A percentile compares a stretch with the other conserved stretches of the same genome.
Evolutionary conservation across 2,888 invertebrate species (phyloP).

Genomic region (Zootermopsis nevadensis): DNA sequence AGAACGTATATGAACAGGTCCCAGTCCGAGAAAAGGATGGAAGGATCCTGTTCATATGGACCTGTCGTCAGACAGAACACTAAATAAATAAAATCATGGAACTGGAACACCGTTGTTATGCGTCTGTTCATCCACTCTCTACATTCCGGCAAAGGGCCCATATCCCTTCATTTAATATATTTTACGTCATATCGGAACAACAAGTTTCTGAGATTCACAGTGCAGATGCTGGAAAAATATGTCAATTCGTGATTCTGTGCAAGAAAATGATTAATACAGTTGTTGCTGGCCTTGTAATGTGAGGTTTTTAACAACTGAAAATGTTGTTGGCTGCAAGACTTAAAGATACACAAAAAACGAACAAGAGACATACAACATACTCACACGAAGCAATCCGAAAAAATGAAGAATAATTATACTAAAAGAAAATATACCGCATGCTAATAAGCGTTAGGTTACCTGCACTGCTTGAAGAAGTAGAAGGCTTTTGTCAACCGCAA

Average conservation of each 20-base stretch:
- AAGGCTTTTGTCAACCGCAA: conserved; percentile 53
- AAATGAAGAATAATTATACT: conserved; percentile 45
- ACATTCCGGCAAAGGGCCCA: neutral
- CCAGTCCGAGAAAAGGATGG: no score
- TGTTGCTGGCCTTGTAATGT: conserved; percentile 48
- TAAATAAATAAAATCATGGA: no score
- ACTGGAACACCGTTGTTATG: neutral
- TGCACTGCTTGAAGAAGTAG: conserved; percentile 52
- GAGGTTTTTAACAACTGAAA: conserved; percentile 52
- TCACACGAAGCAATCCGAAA: conserved; percentile 44
- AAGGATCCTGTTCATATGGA: no score
- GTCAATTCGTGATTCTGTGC: conserved; percentile 47
- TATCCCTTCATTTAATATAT: neutral
- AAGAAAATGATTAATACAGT: conserved; percentile 42
- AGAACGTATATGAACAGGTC: no score
- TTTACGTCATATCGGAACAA: conserved; percentile 24
- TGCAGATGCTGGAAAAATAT: conserved; percentile 31
- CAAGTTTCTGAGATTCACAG: conserved; percentile 19
- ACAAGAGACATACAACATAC: conserved; percentile 39
- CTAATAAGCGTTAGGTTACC: conserved; percentile 53
- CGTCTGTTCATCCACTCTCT: neutral
- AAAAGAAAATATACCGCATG: conserved; percentile 47
- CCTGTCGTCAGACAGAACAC: no score
- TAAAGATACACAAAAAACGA: conserved; percentile 38
- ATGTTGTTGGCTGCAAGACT: conserved; percentile 50